phyloP scores from a whole-genome alignment of 2,113 vertebrate genomes.

The Rhipidura dahli region DNA sequence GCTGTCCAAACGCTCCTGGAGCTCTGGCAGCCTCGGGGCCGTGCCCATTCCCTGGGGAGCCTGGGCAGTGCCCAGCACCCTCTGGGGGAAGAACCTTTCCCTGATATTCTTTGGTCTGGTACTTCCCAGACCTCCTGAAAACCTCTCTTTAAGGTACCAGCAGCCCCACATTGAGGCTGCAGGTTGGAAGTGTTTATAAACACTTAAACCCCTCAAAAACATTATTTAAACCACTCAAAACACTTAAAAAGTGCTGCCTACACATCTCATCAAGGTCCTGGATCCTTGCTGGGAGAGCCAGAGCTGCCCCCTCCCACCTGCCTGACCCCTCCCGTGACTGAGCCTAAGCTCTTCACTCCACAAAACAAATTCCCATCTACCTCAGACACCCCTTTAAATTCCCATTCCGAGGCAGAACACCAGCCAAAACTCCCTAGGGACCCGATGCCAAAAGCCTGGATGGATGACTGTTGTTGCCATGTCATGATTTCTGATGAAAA shows the following conservation, averaged over 20 bases:
- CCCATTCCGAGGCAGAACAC: background rate
- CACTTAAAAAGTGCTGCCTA: background rate
- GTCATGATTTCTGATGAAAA: background rate
- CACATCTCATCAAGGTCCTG: background rate
- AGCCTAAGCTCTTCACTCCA: background rate
- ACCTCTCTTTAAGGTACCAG: background rate
- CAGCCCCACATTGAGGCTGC: rapidly evolving
- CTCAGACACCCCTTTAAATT: background rate
- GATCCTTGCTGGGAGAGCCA: rapidly evolving
- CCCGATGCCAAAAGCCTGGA: background rate
- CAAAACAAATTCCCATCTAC: background rate
- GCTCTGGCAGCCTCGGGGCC: background rate
- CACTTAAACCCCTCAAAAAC: background rate
- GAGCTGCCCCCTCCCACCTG: background rate
- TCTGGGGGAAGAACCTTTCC: background rate
- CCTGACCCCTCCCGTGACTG: background rate
- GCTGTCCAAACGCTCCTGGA: background rate
- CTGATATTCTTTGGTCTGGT: background rate
- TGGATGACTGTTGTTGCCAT: rapidly evolving
- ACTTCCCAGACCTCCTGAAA: background rate
- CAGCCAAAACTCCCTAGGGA: background rate
- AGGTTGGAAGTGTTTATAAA: background rate
- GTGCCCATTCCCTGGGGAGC: background rate
- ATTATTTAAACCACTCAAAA: background rate
- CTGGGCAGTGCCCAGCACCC: background rate